Conservation (phyloP, 2,113 vertebrate genomes). For the Tor tambroides region DNA sequence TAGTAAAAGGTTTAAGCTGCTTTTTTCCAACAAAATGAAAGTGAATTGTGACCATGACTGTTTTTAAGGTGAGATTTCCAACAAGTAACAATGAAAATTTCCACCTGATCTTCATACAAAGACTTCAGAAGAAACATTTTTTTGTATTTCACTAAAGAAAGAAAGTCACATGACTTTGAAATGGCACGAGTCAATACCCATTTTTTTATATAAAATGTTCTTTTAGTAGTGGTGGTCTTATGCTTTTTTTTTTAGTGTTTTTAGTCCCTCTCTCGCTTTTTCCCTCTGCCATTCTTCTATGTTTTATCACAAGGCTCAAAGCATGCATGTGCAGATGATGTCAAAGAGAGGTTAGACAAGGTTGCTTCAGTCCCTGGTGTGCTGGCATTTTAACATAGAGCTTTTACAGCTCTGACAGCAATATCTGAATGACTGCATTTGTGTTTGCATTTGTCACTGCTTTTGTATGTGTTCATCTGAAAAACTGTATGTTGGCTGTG, state of each 20-base stretch:
- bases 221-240: neutral
- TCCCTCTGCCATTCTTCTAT: neutral
- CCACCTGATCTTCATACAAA: neutral
- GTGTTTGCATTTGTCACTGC: neutral
- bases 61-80: neutral
- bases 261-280: neutral
- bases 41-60: neutral
- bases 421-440: neutral
- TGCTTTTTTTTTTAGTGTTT: neutral
- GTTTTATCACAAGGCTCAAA: neutral
- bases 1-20: neutral
- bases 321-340: neutral
- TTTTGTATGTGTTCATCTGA: neutral
- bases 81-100: neutral
- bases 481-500: neutral
- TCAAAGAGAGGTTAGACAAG: neutral
- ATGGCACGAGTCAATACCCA: neutral
- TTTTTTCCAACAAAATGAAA: neutral
- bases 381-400: slow-evolving; percentile 9
- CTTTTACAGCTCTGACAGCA: neutral
- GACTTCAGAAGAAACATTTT: neutral
- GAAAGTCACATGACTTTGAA: neutral
- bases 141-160: neutral
- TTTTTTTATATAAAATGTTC: neutral
- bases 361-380: neutral